Evolutionary conservation across 1,140 invertebrate species (phyloP).

Genomic region (Drosophila ogumai): DNA sequence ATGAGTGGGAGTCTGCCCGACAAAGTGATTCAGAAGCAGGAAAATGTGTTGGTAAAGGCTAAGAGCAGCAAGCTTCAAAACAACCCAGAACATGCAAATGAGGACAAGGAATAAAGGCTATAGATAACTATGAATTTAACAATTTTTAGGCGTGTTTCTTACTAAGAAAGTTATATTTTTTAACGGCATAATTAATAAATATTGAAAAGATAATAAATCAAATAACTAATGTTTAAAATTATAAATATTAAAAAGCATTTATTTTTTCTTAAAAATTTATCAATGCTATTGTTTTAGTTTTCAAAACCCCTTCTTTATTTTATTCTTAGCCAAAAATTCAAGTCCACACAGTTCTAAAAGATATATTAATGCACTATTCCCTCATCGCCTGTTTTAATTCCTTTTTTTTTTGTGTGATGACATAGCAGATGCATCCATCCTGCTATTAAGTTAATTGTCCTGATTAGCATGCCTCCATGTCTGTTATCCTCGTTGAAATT

Average conservation of each 20-base stretch:
- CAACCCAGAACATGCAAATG: constrained; percentile 4
- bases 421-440: constrained; percentile 10
- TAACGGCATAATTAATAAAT: not conserved
- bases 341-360: no score
- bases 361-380: not conserved
- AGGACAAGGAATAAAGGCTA: not conserved
- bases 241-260: not conserved
- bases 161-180: not conserved
- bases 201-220: not conserved
- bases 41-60: not conserved
- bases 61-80: not conserved
- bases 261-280: no score
- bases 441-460: constrained; percentile 53
- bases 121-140: not conserved
- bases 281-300: no score
- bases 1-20: constrained; percentile 14
- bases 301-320: no score
- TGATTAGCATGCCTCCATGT: constrained; percentile 38
- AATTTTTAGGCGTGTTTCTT: not conserved
- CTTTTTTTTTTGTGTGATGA: not conserved
- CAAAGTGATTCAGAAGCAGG: constrained; percentile 10
- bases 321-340: no score
- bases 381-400: not conserved
- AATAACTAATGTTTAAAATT: not conserved
- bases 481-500: constrained; percentile 39